phyloP scores from a whole-genome alignment of 2,113 vertebrate genomes.

The Phasianus colchicus region DNA sequence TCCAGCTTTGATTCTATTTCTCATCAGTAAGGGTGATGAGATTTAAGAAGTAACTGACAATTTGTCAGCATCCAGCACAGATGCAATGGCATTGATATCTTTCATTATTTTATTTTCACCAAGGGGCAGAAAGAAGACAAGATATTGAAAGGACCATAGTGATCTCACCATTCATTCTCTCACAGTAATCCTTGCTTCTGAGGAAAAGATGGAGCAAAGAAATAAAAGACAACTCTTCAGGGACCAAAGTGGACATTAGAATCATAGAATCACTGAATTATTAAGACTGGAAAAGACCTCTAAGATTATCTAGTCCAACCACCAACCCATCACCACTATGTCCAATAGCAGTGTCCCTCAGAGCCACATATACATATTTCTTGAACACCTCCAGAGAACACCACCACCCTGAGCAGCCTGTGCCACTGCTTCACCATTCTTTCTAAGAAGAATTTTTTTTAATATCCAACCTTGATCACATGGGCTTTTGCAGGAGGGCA shows the following conservation, averaged over 20 bases:
- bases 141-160: accelerated
- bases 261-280: too few relatives aligned
- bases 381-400: too few relatives aligned
- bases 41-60: neutral
- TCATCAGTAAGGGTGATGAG: neutral
- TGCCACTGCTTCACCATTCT: too few relatives aligned
- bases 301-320: too few relatives aligned
- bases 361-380: too few relatives aligned
- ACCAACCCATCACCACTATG: too few relatives aligned
- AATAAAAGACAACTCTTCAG: neutral
- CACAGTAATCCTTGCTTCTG: neutral
- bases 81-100: accelerated
- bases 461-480: neutral
- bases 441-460: too few relatives aligned
- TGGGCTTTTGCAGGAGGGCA: neutral
- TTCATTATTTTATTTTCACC: neutral
- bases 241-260: neutral
- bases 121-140: neutral
- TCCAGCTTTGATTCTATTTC: neutral
- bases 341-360: too few relatives aligned
- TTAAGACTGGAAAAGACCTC: too few relatives aligned
- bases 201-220: neutral
- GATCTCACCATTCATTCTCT: neutral
- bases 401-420: too few relatives aligned
- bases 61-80: neutral